These are phyloP conservation scores for Trinectes maculatus DNA, from an alignment of 2,113 vertebrate genomes.

Conservation along the genomic window DNA sequence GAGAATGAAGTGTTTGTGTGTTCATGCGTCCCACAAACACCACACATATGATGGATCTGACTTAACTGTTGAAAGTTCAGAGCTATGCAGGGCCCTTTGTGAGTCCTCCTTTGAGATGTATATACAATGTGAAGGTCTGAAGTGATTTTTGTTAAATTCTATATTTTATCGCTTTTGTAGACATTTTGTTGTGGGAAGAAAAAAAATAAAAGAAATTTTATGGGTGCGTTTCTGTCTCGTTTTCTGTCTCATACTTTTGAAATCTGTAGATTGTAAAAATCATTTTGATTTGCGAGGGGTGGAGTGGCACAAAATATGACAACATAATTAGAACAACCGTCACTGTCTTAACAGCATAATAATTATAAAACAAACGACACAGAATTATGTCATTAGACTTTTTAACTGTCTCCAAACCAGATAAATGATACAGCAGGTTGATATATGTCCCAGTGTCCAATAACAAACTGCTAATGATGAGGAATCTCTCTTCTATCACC, in stretches of 20 bases:
- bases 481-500: background rate
- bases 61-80: constrained; percentile 80
- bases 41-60: constrained; percentile 52
- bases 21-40: constrained; percentile 42
- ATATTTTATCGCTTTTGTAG: constrained; percentile 99
- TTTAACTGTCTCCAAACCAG: background rate
- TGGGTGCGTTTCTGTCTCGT: constrained; percentile 82
- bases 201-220: constrained; percentile 89
- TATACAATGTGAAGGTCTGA: constrained; percentile 89
- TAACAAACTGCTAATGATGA: constrained; percentile 2
- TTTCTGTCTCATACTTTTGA: constrained; percentile 55
- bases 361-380: constrained; percentile 2
- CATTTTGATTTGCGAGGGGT: no score
- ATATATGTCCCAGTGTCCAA: background rate
- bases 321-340: background rate
- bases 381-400: background rate
- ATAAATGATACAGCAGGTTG: constrained; percentile 1
- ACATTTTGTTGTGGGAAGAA: constrained; percentile 90
- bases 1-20: constrained; percentile 32
- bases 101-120: constrained; percentile 93
- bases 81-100: constrained; percentile 82
- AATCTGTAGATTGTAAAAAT: no score
- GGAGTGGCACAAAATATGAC: no score
- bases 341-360: background rate
- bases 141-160: constrained; percentile 97